Evolutionary conservation across 2,113 vertebrate species (phyloP), one percentile per base, ranked within the genome.

Genomic region (Gila orcuttii): DNA sequence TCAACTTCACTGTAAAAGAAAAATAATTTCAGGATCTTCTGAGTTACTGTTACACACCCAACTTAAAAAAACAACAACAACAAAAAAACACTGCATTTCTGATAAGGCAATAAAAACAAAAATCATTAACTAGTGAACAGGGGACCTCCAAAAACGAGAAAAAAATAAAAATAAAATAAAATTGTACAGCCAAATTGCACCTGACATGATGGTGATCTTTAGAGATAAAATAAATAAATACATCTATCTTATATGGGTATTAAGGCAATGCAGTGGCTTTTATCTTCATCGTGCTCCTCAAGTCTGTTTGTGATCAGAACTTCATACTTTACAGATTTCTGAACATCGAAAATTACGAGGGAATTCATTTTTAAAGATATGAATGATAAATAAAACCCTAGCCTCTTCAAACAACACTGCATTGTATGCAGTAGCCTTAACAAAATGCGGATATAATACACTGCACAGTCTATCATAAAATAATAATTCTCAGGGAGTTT

Each of bases 201-300:
- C 66, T 82, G 80, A 62, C 92, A 45, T 39, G 42, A 85, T 69
- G 60, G 52, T 87, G 86, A 59, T 66, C 82, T 78, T 62, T 82
- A 13, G 60, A 88, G 91, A 87, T 86, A 76, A 92, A 92, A 93
- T 83, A 94, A 95, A 94, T 94, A 95, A 95, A 94, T 94, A 95
- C 23, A 73, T 62, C 80, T 83, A 90, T 89, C 10, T 59, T 79
- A 87, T 90, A 90, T 86, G 90, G 66, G 90, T 89, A 91, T 95
- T 95, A 96, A 95, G 94, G 94, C 94, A 95, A 94, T 93, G 93
- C 93, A 94, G 92, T 92, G 92, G 92, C 93, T 92, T 88, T 87
- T 92, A 33, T 59, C 59, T 73, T 73, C 88, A 90, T 89, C 87
- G 74, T 93, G 89, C 87, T 89, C 88, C 87, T 88, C 68, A 75